phyloP scores from a whole-genome alignment of 30 jellyfish, hydroid and myxozoan genomes.

The Sanderia malayensis region DNA sequence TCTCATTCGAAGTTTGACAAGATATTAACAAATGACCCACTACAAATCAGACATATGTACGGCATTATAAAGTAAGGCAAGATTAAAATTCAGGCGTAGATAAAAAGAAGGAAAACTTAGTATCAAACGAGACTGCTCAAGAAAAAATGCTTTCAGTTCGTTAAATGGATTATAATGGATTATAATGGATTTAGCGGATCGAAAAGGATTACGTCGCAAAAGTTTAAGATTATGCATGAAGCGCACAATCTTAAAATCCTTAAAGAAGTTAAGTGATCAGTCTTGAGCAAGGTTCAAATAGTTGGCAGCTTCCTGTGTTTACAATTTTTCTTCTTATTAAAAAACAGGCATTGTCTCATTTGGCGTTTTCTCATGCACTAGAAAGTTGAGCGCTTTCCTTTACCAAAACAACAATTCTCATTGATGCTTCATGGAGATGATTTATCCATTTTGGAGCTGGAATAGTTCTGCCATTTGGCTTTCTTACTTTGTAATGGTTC shows the following conservation, averaged over 20 bases:
- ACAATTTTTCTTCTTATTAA: conserved; percentile 18
- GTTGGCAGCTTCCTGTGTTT: conserved; percentile 55
- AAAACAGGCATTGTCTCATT: too few relatives aligned
- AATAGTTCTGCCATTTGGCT: too few relatives aligned
- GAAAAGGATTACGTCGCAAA: conserved; percentile 27
- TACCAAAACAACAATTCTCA: too few relatives aligned
- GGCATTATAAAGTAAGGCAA: too few relatives aligned
- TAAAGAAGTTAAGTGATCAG: conserved; percentile 34
- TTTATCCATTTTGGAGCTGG: too few relatives aligned
- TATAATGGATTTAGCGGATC: conserved; percentile 33
- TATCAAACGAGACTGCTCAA: conserved; percentile 15
- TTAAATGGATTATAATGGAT: conserved; percentile 10
- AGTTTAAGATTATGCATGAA: conserved; percentile 16
- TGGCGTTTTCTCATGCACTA: too few relatives aligned
- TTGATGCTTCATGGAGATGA: too few relatives aligned
- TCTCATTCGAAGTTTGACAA: too few relatives aligned
- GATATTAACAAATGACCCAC: too few relatives aligned
- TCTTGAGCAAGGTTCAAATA: conserved; percentile 14
- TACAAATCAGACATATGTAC: too few relatives aligned
- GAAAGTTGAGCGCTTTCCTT: too few relatives aligned
- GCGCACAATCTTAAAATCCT: conserved; percentile 27
- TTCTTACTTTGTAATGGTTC: too few relatives aligned
- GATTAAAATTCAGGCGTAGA: not conserved
- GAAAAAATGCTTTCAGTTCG: not conserved
- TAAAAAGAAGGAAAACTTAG: conserved; percentile 36